Evolutionary conservation across 1,140 invertebrate species (phyloP).

Genomic region (Microplitis demolitor): DNA sequence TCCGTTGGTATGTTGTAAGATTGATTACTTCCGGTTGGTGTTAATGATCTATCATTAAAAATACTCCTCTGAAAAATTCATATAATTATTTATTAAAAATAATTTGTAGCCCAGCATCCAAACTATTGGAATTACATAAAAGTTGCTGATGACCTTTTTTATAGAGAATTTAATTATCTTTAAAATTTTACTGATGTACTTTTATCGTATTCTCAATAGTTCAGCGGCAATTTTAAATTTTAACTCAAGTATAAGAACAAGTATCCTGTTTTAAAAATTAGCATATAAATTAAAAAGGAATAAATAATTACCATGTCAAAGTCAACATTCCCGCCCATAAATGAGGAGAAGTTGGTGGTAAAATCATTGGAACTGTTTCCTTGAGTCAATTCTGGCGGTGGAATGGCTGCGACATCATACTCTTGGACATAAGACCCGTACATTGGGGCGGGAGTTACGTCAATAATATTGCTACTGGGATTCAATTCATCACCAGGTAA

Average conservation of each 20-base stretch:
- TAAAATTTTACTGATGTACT: too few relatives aligned
- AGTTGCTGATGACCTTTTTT: background rate
- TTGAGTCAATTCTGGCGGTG: slow-evolving; percentile 44
- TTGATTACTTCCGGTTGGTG: slow-evolving; percentile 44
- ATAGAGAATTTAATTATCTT: background rate
- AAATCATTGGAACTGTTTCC: slow-evolving; percentile 48
- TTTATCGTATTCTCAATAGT: too few relatives aligned
- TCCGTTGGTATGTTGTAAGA: slow-evolving; percentile 52
- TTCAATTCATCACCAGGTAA: slow-evolving; percentile 64
- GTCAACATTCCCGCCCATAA: slow-evolving; percentile 59
- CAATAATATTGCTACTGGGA: slow-evolving; percentile 43
- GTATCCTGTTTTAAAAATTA: too few relatives aligned
- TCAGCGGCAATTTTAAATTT: too few relatives aligned
- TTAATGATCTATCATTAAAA: slow-evolving; percentile 50
- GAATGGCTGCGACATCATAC: slow-evolving; percentile 50
- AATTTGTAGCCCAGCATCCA: background rate
- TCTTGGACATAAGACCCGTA: slow-evolving; percentile 57
- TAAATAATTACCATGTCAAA: slow-evolving; percentile 52
- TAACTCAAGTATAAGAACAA: too few relatives aligned
- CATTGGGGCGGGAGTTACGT: slow-evolving; percentile 53
- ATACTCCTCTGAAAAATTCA: slow-evolving; percentile 51
- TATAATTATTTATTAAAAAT: background rate
- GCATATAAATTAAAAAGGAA: background rate
- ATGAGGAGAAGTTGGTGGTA: slow-evolving; percentile 56
- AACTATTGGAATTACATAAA: background rate